Evolutionary conservation across 2,113 vertebrate genomes (phyloP).

Genomic region (Melierax canorus): DNA sequence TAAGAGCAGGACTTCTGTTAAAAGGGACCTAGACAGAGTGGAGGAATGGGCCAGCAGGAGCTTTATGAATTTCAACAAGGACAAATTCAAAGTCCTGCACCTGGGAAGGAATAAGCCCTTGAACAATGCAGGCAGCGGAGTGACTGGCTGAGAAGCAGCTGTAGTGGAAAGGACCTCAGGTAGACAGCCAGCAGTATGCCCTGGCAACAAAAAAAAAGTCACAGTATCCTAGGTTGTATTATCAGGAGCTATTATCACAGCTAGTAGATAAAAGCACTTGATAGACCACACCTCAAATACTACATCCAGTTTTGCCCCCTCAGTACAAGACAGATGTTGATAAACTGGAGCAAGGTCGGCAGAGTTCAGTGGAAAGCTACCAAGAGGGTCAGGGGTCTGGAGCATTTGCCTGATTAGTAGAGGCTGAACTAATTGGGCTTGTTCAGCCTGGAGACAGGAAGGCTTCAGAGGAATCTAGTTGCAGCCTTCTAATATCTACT

Average conservation of each 20-base stretch:
- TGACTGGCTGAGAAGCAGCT: not conserved
- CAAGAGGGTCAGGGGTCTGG: not conserved
- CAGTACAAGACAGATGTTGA: not conserved
- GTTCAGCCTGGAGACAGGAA: not conserved
- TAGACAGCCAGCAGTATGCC: not conserved
- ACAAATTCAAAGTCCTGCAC: not conserved
- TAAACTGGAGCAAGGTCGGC: not conserved
- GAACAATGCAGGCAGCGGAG: not conserved
- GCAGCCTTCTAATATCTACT: not conserved
- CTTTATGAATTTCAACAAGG: not conserved
- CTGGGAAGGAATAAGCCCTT: not conserved
- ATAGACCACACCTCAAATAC: not conserved
- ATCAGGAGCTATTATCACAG: not conserved
- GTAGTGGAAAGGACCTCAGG: not conserved
- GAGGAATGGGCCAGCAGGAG: not conserved
- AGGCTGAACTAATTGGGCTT: not conserved
- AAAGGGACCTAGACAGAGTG: not conserved
- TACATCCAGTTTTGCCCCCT: not conserved
- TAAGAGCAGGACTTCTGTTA: not conserved
- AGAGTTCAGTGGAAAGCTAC: not conserved
- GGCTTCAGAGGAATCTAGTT: not conserved
- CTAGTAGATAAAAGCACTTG: not conserved
- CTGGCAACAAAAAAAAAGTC: not conserved
- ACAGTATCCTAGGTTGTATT: fast-evolving
- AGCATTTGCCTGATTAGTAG: not conserved